These are phyloP conservation scores for Tetraodon nigroviridis DNA, from an alignment of 2,113 vertebrate genomes.

Conservation along the genomic window DNA sequence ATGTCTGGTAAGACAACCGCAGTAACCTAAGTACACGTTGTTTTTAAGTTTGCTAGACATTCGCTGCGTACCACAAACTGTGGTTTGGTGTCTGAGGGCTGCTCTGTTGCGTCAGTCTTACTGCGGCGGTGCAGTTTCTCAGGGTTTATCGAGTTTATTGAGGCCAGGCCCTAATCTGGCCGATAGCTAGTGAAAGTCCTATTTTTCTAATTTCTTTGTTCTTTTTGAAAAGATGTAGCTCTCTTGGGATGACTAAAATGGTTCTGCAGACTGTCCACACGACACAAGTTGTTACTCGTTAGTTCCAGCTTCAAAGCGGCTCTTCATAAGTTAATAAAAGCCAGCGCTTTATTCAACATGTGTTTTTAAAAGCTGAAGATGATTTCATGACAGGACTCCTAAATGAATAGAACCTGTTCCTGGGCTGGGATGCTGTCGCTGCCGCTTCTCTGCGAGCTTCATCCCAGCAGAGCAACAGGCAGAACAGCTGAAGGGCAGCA, in stretches of 20 bases:
- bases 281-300: background rate
- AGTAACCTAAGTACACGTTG: too few relatives aligned
- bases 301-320: background rate
- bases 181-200: too few relatives aligned
- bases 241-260: too few relatives aligned
- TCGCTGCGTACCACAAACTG: background rate
- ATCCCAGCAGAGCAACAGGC: slow-evolving; percentile 25
- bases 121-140: too few relatives aligned
- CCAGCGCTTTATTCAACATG: background rate
- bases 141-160: too few relatives aligned
- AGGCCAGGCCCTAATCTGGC: too few relatives aligned
- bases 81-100: background rate
- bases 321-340: background rate
- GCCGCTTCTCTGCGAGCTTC: background rate
- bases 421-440: background rate
- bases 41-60: too few relatives aligned
- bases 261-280: too few relatives aligned
- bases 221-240: too few relatives aligned
- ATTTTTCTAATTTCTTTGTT: background rate
- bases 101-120: slow-evolving; percentile 5
- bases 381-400: background rate
- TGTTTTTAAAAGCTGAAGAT: background rate
- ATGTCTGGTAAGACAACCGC: slow-evolving; percentile 81
- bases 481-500: slow-evolving; percentile 15
- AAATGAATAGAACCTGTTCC: background rate